These are phyloP conservation scores for Melanotaenia pygmaea DNA, from an alignment of 2,797 vertebrate genomes.

Conservation along the genomic window DNA sequence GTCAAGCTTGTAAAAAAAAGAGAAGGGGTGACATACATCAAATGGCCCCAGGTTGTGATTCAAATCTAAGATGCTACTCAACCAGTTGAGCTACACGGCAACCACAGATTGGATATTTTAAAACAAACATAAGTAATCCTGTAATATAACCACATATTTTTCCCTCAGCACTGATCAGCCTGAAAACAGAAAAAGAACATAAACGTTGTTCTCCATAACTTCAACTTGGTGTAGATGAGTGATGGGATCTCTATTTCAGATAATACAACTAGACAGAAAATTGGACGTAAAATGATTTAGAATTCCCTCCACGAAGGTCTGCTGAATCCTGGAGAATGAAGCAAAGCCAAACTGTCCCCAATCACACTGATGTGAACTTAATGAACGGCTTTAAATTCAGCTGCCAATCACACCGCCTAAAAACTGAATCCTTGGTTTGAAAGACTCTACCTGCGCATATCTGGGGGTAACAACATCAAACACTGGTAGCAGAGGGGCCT, in stretches of 20 bases:
- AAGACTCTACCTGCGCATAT: constrained; percentile 58
- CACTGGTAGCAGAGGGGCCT: constrained; percentile 39
- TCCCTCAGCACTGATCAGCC: no score
- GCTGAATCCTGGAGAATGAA: constrained; percentile 62
- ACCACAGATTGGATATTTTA: no score
- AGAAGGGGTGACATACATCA: no score
- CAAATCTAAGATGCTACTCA: no score
- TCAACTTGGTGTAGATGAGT: constrained; percentile 10
- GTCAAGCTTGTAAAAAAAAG: no score
- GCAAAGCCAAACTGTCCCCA: constrained; percentile 57
- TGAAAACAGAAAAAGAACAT: no score
- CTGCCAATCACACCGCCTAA: constrained; percentile 75
- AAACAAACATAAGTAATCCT: no score
- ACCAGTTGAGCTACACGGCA: no score
- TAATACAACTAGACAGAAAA: constrained; percentile 33
- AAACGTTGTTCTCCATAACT: background rate
- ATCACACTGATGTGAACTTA: constrained; percentile 65
- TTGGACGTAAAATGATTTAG: constrained; percentile 29
- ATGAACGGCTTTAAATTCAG: constrained; percentile 71
- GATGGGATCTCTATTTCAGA: constrained; percentile 42
- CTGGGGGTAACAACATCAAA: constrained; percentile 59
- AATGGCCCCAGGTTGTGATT: no score
- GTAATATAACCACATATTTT: no score
- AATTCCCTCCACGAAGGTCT: constrained; percentile 63
- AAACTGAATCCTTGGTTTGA: constrained; percentile 63